These are phyloP conservation scores for Diabrotica virgifera DNA, from an alignment of 1,140 invertebrate species.

Conservation along the genomic window DNA sequence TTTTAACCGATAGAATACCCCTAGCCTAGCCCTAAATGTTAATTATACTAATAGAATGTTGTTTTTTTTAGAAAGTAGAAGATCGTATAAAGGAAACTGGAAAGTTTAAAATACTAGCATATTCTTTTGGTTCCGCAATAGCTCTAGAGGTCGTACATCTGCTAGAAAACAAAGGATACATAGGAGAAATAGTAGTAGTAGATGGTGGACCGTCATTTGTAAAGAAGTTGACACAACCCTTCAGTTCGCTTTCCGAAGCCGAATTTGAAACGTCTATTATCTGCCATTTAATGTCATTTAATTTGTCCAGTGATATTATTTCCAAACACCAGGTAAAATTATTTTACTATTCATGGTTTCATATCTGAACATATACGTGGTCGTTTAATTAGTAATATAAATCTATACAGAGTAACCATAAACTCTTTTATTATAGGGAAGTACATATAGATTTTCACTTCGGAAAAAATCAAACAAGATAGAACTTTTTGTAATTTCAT, in stretches of 20 bases:
- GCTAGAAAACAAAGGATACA: slow-evolving; percentile 57
- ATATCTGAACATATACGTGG: too few relatives aligned
- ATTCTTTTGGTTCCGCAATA: slow-evolving; percentile 64
- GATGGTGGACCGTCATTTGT: slow-evolving; percentile 60
- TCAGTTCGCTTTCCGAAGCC: slow-evolving; percentile 47
- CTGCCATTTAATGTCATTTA: slow-evolving; percentile 51
- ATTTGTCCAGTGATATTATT: slow-evolving; percentile 53
- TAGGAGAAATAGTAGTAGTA: slow-evolving; percentile 55
- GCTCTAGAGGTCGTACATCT: slow-evolving; percentile 55
- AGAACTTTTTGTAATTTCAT: too few relatives aligned
- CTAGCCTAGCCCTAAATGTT: too few relatives aligned
- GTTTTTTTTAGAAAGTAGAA: slow-evolving; percentile 22
- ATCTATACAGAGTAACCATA: neutral
- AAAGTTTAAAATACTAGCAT: slow-evolving; percentile 59
- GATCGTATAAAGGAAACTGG: slow-evolving; percentile 20
- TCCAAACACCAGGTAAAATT: slow-evolving; percentile 51
- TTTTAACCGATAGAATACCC: too few relatives aligned
- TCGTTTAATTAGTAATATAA: neutral
- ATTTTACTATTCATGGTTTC: neutral
- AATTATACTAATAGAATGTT: too few relatives aligned
- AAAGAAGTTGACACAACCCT: slow-evolving; percentile 49
- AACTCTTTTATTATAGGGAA: too few relatives aligned
- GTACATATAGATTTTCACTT: too few relatives aligned
- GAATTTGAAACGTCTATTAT: slow-evolving; percentile 56
- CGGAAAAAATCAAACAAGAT: too few relatives aligned